A percentile compares a stretch with the other conserved stretches of the same genome.
phyloP scores from a whole-genome alignment of 2,888 invertebrate species.

The Acrobasis repandana region DNA sequence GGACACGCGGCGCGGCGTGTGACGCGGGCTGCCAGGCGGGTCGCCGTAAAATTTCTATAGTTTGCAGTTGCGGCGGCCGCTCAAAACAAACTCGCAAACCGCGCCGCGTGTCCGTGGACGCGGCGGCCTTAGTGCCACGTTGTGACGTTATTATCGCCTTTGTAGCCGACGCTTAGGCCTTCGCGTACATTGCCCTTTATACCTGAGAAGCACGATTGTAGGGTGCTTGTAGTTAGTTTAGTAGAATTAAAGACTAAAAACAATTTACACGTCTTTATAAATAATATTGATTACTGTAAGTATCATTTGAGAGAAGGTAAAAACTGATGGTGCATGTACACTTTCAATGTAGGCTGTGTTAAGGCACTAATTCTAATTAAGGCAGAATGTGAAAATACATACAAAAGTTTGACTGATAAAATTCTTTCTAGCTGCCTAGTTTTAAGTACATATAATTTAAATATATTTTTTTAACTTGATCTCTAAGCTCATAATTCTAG shows the following conservation, averaged over 20 bases:
- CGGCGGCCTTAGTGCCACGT: too few species aligned
- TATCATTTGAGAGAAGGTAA: conserved; percentile 8
- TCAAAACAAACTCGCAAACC: too few species aligned
- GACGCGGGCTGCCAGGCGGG: too few species aligned
- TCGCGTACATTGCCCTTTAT: not conserved
- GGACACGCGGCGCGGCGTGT: too few species aligned
- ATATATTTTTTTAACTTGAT: conserved; percentile 1
- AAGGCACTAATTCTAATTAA: conserved; percentile 70
- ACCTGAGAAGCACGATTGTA: conserved; percentile 13
- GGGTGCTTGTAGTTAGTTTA: not conserved
- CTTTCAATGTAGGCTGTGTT: conserved; percentile 49
- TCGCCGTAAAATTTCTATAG: too few species aligned
- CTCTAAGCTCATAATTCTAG: not conserved
- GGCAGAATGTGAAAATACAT: conserved; percentile 42
- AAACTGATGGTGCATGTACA: conserved; percentile 35
- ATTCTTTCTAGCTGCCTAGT: conserved; percentile 49
- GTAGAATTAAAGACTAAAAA: not conserved
- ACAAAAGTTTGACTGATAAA: conserved; percentile 31
- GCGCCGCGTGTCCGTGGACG: too few species aligned
- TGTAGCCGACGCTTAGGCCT: too few species aligned
- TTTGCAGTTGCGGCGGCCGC: too few species aligned
- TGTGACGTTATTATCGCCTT: too few species aligned
- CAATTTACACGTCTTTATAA: too few species aligned
- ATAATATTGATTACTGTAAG: too few species aligned
- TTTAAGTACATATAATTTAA: conserved; percentile 30